A percentile compares a stretch with the other conserved stretches of the same genome.
phyloP scores from a whole-genome alignment of 2,797 vertebrate genomes.

The Synaphobranchus kaupii region DNA sequence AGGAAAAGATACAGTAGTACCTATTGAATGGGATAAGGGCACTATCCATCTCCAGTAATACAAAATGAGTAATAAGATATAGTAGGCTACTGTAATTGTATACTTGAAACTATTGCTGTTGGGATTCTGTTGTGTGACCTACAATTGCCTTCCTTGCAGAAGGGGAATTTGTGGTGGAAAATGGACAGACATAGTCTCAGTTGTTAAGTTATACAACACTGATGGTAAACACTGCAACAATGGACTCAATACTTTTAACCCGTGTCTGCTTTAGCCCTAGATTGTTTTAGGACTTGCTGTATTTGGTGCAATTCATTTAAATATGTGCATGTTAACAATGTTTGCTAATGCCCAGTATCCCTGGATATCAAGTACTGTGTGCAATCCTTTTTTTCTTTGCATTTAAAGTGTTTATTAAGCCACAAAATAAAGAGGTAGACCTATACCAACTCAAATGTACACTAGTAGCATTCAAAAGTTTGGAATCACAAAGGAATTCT shows the following conservation, averaged over 20 bases:
- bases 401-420: too few species aligned
- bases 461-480: too few species aligned
- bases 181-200: not conserved
- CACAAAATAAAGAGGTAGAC: too few species aligned
- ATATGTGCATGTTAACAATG: too few species aligned
- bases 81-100: slow-evolving; percentile 5
- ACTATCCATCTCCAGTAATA: not conserved
- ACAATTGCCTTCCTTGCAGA: not conserved
- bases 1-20: not conserved
- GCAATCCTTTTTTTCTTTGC: too few species aligned
- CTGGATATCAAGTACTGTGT: too few species aligned
- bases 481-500: too few species aligned
- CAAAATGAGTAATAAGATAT: not conserved
- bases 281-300: too few species aligned
- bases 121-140: not conserved
- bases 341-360: too few species aligned
- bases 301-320: too few species aligned
- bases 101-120: not conserved
- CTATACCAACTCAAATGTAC: too few species aligned
- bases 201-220: slow-evolving; percentile 23
- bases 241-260: not conserved
- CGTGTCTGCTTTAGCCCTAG: too few species aligned
- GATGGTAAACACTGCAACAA: not conserved
- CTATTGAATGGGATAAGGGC: not conserved
- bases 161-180: not conserved